Evolutionary conservation across 2,797 vertebrate species (phyloP).

Genomic region (Poeciliopsis infans): DNA sequence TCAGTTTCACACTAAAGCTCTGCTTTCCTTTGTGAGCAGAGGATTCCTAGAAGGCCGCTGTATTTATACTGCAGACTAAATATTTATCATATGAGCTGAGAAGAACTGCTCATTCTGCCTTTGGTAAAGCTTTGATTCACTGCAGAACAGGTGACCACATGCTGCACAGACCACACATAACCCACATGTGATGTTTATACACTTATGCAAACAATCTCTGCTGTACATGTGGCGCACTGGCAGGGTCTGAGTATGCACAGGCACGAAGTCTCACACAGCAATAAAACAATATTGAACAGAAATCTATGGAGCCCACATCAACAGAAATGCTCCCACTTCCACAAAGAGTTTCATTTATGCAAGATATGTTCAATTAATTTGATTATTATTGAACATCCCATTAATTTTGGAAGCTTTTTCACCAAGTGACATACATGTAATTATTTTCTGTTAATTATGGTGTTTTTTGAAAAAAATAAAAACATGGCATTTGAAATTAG

Average conservation of each 20-base stretch:
- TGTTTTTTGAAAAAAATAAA: too few relatives aligned
- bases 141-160: constrained; percentile 37
- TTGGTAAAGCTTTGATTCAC: constrained; percentile 50
- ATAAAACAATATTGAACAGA: constrained; percentile 8
- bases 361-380: constrained; percentile 5
- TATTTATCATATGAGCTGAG: constrained; percentile 64
- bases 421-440: too few relatives aligned
- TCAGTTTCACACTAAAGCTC: constrained; percentile 36
- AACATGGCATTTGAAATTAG: too few relatives aligned
- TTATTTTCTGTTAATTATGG: too few relatives aligned
- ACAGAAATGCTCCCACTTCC: neutral
- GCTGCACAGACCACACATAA: constrained; percentile 23
- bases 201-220: constrained; percentile 40
- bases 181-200: constrained; percentile 22
- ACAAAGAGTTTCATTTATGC: constrained; percentile 30
- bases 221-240: neutral
- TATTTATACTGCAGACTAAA: constrained; percentile 72
- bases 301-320: constrained; percentile 25
- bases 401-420: too few relatives aligned
- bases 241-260: neutral
- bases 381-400: too few relatives aligned
- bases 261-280: neutral
- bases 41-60: constrained; percentile 49
- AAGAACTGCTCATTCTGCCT: constrained; percentile 50
- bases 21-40: constrained; percentile 20